phyloP scores from a whole-genome alignment of 2,113 vertebrate species.

The Rhabdomys dilectus region DNA sequence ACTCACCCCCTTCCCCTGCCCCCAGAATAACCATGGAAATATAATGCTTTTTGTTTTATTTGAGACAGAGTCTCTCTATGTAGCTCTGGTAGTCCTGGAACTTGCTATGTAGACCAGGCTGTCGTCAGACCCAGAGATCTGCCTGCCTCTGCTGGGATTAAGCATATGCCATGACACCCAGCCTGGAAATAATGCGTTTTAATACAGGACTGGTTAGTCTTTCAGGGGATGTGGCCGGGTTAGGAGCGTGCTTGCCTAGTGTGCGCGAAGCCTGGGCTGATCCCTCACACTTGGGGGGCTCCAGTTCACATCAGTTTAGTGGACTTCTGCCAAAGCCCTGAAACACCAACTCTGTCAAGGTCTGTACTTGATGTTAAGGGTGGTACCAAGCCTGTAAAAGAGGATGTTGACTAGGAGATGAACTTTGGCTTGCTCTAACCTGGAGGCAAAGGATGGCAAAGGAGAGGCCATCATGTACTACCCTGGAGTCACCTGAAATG shows the following conservation, averaged over 20 bases:
- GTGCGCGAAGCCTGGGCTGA: not conserved
- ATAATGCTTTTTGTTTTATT: not conserved
- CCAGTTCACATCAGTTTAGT: not conserved
- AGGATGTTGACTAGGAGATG: constrained; percentile 82
- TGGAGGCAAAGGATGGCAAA: constrained; percentile 87
- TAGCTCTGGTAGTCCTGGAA: not conserved
- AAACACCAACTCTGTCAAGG: constrained; percentile 75
- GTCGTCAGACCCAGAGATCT: not conserved
- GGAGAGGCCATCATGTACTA: constrained; percentile 86
- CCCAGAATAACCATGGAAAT: not conserved
- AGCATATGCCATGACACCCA: not conserved
- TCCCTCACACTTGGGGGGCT: not conserved
- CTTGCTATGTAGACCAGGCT: not conserved
- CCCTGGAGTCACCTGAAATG: constrained; percentile 81
- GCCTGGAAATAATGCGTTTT: not conserved
- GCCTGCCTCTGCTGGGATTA: not conserved
- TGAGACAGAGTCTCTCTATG: not conserved
- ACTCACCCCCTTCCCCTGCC: no score
- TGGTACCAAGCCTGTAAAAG: constrained; percentile 69
- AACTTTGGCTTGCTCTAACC: constrained; percentile 83
- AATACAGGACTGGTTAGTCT: not conserved
- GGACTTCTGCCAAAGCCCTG: constrained; percentile 67
- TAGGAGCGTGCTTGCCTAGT: no score
- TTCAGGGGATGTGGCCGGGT: not conserved
- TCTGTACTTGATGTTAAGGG: constrained; percentile 74